Base-by-base conservation (phyloP, 35 echinoderm and acorn worm species). In the Strongylocentrotus purpuratus region DNA sequence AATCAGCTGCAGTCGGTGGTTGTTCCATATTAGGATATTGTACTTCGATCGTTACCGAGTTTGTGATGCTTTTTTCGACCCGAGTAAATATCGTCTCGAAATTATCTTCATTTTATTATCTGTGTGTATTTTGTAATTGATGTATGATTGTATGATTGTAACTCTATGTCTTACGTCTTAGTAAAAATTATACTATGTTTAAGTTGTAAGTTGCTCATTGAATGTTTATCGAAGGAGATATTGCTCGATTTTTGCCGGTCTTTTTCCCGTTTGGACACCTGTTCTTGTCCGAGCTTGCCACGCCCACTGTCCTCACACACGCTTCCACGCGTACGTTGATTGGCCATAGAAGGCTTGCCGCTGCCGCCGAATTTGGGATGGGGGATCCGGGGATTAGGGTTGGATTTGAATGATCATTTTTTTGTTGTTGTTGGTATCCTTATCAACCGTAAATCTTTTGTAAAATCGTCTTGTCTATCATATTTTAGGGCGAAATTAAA, bases 21-120 rank as follows among this genome's bases (percentile, higher is more conserved):
- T 89, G 25, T 89, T 33, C 87, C 87, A 35, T 89, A 89, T 89
- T 2, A 18, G 87, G 87, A 89, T 89, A 89, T 78, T 78, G 65
- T 78, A 78, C 65, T n/a, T 78, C 25, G 65, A 31, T n/a, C 25
- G 65, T 22, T n/a, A 78, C 28, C 8, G 0, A 18, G 65, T 8
- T 7, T 5, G 65, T n/a, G 20, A 8, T 78, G 65, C 5, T 78
- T n/a, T n/a, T 28, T 7, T 6, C 20, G 65, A 28, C 22, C 25
- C 28, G 65, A 6, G 28, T 4, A n/a, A 18, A 28, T 78, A 78
- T 28, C 65, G 4, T 70, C 35, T 41, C 2, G 20, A 59, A 78
- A 8, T 78, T 78, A 78, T 78, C 20, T 78, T 8, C 22, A 78
- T 28, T 78, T 22, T 59, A 17, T 59, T 41, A 5, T 28, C 20